Percentiles rank a stretch among this genome's conserved stretches.
Conservation (phyloP, 2,797 vertebrate species). For the Anableps anableps region DNA sequence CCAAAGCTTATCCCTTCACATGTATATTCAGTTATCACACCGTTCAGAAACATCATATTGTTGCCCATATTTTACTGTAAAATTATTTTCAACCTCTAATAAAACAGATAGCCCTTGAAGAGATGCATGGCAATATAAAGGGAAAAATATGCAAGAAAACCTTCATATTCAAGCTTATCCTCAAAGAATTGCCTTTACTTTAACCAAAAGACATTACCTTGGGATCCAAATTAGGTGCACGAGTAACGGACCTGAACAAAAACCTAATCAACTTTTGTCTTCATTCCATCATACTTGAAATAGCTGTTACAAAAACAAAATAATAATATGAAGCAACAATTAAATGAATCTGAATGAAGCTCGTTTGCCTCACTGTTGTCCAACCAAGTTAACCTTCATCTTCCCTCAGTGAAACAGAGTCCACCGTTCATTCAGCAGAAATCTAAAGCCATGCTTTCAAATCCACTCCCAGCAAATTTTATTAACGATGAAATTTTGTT, state of each 20-base stretch:
- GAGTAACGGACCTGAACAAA: not conserved
- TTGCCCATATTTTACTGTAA: not conserved
- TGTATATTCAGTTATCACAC: not conserved
- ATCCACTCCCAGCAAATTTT: slow-evolving; percentile 30
- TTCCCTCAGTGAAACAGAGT: slow-evolving; percentile 15
- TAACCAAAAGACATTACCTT: slow-evolving; percentile 14
- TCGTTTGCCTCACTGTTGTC: slow-evolving; percentile 5
- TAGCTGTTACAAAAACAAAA: slow-evolving; percentile 19
- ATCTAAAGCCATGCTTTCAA: slow-evolving; percentile 29
- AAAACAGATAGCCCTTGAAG: not conserved
- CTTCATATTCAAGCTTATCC: not conserved
- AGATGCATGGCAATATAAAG: not conserved
- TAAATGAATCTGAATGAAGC: slow-evolving; percentile 28
- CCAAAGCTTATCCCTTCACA: not conserved
- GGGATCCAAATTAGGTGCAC: not conserved
- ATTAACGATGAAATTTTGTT: slow-evolving; percentile 45
- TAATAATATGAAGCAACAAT: slow-evolving; percentile 24
- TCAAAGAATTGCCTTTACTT: not conserved
- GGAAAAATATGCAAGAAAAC: not conserved
- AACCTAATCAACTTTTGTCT: slow-evolving; percentile 2
- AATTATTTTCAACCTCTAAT: not conserved
- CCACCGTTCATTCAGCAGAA: slow-evolving; percentile 33
- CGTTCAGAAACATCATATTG: not conserved
- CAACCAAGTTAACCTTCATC: slow-evolving; percentile 14
- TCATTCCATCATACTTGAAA: slow-evolving; percentile 21